Evolutionary conservation across 2,113 vertebrate genomes (phyloP), one percentile per base, ranked within the genome.

Genomic region (Telmatochromis sp.): DNA sequence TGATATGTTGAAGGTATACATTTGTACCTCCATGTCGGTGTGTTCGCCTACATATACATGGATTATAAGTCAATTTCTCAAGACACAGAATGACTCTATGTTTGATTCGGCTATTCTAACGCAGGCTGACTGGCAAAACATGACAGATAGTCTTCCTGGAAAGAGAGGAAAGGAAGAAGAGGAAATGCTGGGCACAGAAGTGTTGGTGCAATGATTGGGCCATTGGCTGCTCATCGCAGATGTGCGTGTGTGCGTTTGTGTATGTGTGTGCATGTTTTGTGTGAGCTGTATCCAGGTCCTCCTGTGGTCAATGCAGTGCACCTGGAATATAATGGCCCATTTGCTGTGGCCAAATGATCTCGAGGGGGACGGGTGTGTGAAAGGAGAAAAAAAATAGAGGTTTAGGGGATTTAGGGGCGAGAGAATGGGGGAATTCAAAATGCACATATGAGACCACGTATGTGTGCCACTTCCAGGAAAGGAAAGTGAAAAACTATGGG

Each of bases 301-400:
- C 81, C 57, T 47, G 51, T 35, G 83, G 89, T 86, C 81, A 91
- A 9, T 57, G 85, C 87, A 54, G 26, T 86, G 47, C 91, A 90
- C 86, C 90, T 93, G 89, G 88, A 91, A 78, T 86, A 55, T 82
- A 83, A 84, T 80, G 87, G 87, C 65, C 81, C 13, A 31, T 87
- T 86, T 88, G 87, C 78, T 85, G 78, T 6, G 14, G 85, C 88
- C 89, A 94, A 95, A 91, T 91, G 88, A 90, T 90, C 40, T 73
- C 40, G 79, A 45, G 42, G 80, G 80, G 87, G 28, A 54, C 37
- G 55, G 57, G 82, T 45, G 12, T 45, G 26, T 63, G 21, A 40
- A 12, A 54, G 58, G 68, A 85, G 11, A 31, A 84, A 21, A 79
- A 65, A 47, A 54, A n/a, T 5, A 35, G 57, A 10, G 7, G 10